These are phyloP conservation scores for Coracias cyanogaster DNA, from an alignment of 2,797 vertebrate species.

Conservation along the genomic window DNA sequence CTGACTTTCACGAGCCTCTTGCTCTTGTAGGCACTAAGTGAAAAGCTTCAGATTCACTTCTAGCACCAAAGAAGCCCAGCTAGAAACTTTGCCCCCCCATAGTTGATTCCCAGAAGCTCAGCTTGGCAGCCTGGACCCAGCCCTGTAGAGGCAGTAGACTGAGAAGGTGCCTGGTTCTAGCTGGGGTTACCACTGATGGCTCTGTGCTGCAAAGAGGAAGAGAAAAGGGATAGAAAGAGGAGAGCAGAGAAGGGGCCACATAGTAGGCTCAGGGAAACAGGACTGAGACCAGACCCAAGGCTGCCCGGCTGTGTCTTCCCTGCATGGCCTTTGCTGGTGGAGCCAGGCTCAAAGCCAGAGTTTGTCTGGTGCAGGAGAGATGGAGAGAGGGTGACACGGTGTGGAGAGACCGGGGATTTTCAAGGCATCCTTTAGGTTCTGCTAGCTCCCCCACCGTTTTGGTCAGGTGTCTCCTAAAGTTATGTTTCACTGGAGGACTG, in stretches of 20 bases:
- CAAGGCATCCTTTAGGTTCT: neutral
- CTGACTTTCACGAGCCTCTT: neutral
- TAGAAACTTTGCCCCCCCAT: neutral
- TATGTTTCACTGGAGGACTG: neutral
- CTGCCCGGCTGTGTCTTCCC: accelerated
- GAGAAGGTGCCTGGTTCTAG: neutral
- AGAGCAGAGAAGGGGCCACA: neutral
- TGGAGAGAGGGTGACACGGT: conserved; percentile 70
- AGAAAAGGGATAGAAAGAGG: neutral
- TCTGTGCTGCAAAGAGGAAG: neutral
- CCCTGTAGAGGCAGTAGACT: neutral
- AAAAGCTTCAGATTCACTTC: neutral
- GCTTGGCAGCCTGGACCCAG: neutral
- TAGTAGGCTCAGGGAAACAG: neutral
- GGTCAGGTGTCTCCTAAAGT: neutral
- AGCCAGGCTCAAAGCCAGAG: neutral
- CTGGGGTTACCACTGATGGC: neutral
- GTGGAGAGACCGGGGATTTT: conserved; percentile 54
- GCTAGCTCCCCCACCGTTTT: accelerated
- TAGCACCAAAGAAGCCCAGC: neutral
- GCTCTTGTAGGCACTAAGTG: neutral
- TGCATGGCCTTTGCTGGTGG: neutral
- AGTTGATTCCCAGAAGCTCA: neutral
- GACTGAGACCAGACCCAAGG: neutral
- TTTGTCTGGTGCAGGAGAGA: neutral